Conservation (phyloP, 2,888 invertebrate species). For the Scotopteryx bipunctaria region DNA sequence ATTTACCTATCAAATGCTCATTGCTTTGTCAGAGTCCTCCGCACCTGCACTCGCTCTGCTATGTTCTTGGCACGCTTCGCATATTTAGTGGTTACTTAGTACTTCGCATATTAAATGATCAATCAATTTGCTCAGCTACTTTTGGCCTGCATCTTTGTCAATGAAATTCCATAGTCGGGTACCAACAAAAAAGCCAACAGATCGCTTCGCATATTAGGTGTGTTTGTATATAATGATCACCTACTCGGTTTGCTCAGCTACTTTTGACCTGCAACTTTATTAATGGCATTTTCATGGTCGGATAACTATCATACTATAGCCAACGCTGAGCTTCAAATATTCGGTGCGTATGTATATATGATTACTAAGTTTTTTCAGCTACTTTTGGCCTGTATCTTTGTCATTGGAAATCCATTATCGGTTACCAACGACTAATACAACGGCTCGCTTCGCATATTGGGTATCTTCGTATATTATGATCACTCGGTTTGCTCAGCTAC, state of each 20-base stretch:
- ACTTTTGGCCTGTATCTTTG: not conserved
- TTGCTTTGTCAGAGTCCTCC: too few species aligned
- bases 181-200: too few species aligned
- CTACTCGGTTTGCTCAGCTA: not conserved
- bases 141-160: not conserved
- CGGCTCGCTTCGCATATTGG: too few species aligned
- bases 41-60: too few species aligned
- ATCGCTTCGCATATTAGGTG: too few species aligned
- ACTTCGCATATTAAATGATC: too few species aligned
- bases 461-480: too few species aligned
- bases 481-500: not conserved
- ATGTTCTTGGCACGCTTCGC: too few species aligned
- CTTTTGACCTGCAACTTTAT: not conserved
- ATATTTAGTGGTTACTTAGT: too few species aligned
- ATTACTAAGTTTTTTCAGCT: not conserved
- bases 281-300: slow-evolving; percentile 8
- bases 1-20: too few species aligned
- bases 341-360: not conserved
- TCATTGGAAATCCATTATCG: slow-evolving; percentile 9
- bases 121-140: not conserved
- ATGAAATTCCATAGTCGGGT: slow-evolving; percentile 11
- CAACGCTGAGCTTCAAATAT: slow-evolving; percentile 2
- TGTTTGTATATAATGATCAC: too few species aligned
- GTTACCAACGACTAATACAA: too few species aligned
- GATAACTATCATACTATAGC: not conserved